These are phyloP conservation scores for Adineta ricciae DNA, from an alignment of 2,888 invertebrate genomes.

Conservation along the genomic window DNA sequence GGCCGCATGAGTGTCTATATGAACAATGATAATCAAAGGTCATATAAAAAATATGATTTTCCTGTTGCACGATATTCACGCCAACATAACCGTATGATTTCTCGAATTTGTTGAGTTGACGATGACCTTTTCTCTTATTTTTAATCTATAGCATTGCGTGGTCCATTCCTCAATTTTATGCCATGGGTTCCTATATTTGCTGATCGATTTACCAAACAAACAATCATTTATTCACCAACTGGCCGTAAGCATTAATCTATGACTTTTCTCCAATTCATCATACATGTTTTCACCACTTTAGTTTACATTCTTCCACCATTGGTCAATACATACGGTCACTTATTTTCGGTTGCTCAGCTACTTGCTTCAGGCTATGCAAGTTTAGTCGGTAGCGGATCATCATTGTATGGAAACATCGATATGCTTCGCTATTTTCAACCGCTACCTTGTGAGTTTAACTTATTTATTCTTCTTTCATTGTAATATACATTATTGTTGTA, in stretches of 20 bases:
- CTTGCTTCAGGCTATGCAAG: not conserved
- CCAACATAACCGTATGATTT: not conserved
- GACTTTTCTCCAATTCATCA: too few species aligned
- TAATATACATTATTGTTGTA: not conserved
- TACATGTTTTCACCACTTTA: not conserved
- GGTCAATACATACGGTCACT: not conserved
- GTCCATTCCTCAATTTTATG: not conserved
- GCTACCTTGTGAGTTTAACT: not conserved
- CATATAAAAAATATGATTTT: too few species aligned
- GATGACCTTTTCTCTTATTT: not conserved
- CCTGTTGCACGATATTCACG: too few species aligned
- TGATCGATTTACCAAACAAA: not conserved
- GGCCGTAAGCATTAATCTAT: not conserved
- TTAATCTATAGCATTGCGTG: not conserved
- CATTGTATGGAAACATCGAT: not conserved
- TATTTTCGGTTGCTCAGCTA: not conserved
- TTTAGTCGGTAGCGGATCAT: not conserved
- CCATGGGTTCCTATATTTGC: not conserved
- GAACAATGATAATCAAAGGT: too few species aligned
- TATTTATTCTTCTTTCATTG: too few species aligned
- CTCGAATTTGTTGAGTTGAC: not conserved
- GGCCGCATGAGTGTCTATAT: too few species aligned
- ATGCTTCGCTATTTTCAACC: not conserved
- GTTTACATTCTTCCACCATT: not conserved
- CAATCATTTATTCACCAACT: not conserved